Conservation (phyloP, 2,113 vertebrate genomes). For the Zeus faber region DNA sequence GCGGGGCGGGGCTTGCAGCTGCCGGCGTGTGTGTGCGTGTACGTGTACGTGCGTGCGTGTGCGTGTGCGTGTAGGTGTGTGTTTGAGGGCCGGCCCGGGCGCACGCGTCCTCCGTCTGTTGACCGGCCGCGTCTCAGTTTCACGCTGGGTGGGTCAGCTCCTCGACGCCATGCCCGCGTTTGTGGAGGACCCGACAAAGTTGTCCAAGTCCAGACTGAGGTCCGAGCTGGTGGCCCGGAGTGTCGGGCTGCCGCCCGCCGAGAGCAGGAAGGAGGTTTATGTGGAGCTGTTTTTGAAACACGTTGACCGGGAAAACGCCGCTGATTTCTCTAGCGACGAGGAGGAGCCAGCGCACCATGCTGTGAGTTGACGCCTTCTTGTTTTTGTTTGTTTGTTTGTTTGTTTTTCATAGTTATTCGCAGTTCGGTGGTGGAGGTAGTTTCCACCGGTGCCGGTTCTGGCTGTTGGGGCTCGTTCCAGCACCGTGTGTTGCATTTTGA, state of each 20-base stretch:
- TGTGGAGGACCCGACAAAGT: slow-evolving; percentile 51
- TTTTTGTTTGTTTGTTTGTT: not conserved
- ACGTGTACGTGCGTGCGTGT: not conserved
- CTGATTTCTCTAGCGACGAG: slow-evolving; percentile 78
- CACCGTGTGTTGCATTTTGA: too few species aligned
- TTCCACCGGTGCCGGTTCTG: too few species aligned
- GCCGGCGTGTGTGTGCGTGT: slow-evolving; percentile 22
- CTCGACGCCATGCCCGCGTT: slow-evolving; percentile 67
- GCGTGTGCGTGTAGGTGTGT: too few species aligned
- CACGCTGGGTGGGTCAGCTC: too few species aligned
- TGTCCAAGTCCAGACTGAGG: slow-evolving; percentile 70
- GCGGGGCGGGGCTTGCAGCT: slow-evolving; percentile 53
- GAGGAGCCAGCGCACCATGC: slow-evolving; percentile 53
- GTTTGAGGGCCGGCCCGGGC: too few species aligned
- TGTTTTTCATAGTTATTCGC: not conserved
- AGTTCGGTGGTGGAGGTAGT: too few species aligned
- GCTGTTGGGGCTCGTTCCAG: too few species aligned
- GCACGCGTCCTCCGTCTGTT: too few species aligned
- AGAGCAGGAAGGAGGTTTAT: slow-evolving; percentile 65
- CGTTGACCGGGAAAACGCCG: slow-evolving; percentile 40
- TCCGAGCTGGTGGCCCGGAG: slow-evolving; percentile 68
- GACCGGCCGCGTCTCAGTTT: too few species aligned
- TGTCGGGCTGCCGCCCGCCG: slow-evolving; percentile 60
- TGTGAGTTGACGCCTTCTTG: slow-evolving; percentile 3
- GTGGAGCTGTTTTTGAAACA: slow-evolving; percentile 67